Base-by-base conservation (phyloP, 2,113 vertebrate species). In the Ceyx margarethae region DNA sequence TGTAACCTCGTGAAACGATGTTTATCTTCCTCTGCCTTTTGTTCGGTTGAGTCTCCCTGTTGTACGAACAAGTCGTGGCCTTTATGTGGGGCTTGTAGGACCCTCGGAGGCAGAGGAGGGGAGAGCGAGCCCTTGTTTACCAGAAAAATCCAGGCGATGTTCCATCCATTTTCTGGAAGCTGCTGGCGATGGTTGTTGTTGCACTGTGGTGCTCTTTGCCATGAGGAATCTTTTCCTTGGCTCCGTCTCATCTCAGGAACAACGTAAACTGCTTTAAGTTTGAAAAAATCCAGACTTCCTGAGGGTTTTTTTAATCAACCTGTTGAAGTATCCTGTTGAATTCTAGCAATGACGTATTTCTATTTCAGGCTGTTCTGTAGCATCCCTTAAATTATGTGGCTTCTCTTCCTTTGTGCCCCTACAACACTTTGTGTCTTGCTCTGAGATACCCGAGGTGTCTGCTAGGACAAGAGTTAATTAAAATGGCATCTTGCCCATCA, bases 1-100 rank as follows among this genome's bases (percentile, higher is more conserved):
- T 6, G 0, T 45, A 17, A 13, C 16, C n/a, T 31, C 5, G 23
- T 37, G 37, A 35, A 68, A 5, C 4, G 0, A 1, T n/a, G 23
- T 3, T 21, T 51, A 9, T 13, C 6, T 29, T 7, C 14, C 6
- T 17, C 28, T 13, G 19, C 6, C 25, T 77, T 43, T n/a, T n/a
- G 28, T 75, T 81, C n/a, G 2, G 3, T 22, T 13, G 11, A 4
- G 28, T 29, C 18, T 77, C n/a, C 33, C 37, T 14, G 40, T 11
- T 35, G 72, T 12, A 33, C n/a, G 6, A 8, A 15, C 23, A 33
- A 68, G 65, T 11, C 14, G 8, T 40, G 72, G 42, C 33, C 50
- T 71, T 54, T 9, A 0, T 1, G 8, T 7, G 33, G 66, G 58
- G 58, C 54, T 57, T 4, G 13, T 26, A 13, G 68, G 76, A 43